These are phyloP conservation scores for Gonioctena quinquepunctata DNA, from an alignment of 1,140 invertebrate genomes.

Conservation along the genomic window DNA sequence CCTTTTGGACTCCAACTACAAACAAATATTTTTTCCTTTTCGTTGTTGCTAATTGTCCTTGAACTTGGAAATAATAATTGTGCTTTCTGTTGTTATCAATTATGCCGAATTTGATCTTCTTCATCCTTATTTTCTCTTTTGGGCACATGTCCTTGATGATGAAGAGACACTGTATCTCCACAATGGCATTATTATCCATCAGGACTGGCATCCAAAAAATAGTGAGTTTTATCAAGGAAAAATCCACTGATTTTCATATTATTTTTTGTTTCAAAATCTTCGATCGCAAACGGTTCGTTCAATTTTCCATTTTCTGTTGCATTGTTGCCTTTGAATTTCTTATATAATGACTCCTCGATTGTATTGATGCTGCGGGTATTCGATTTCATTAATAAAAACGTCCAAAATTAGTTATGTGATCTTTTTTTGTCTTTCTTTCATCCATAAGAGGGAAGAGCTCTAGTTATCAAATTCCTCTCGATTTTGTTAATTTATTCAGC, in stretches of 20 bases:
- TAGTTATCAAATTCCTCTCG: slow-evolving; percentile 22
- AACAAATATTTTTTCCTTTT: slow-evolving; percentile 53
- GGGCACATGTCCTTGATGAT: too few relatives aligned
- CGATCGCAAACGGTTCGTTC: slow-evolving; percentile 47
- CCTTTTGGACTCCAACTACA: slow-evolving; percentile 50
- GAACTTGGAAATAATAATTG: slow-evolving; percentile 44
- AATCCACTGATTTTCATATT: slow-evolving; percentile 47
- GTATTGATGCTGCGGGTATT: slow-evolving; percentile 36
- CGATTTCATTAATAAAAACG: slow-evolving; percentile 39
- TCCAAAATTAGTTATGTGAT: slow-evolving; percentile 54
- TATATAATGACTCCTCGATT: slow-evolving; percentile 40
- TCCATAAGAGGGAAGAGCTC: slow-evolving; percentile 42
- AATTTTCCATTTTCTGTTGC: slow-evolving; percentile 41
- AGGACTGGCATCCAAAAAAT: too few relatives aligned
- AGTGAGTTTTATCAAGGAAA: slow-evolving; percentile 20
- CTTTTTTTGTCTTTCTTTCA: slow-evolving; percentile 35
- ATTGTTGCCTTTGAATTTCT: slow-evolving; percentile 23
- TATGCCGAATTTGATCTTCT: too few relatives aligned
- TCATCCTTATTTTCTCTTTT: too few relatives aligned
- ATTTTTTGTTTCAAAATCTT: slow-evolving; percentile 32
- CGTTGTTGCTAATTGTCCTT: slow-evolving; percentile 49
- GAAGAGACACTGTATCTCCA: too few relatives aligned
- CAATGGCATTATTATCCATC: too few relatives aligned
- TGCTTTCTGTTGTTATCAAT: slow-evolving; percentile 34
- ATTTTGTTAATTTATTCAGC: slow-evolving; percentile 3